Evolutionary conservation across 2,888 invertebrate genomes (phyloP), one percentile per base, ranked within the genome.

Genomic region (Cinara cedri): DNA sequence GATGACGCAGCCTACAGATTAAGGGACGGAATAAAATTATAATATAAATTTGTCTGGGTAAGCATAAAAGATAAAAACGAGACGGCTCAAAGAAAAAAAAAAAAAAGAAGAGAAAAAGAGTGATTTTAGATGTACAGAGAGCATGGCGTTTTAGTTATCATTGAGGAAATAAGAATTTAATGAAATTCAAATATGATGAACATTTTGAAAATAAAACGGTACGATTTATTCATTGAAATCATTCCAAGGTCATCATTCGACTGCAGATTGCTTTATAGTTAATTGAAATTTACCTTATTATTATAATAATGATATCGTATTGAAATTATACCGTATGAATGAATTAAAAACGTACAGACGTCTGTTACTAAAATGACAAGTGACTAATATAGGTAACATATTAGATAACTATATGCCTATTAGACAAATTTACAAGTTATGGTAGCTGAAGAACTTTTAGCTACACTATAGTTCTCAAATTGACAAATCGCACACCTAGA

Each of bases 41-140:
- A 78, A 78, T 78, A 78, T 68, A 78, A 68, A 78, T 78, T 78
- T 78, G 76, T 78, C 76, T 78, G 76, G 76, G 57, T 70, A 78
- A 68, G 68, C 68, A 78, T 68, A 68, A 66, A 68, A 68, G 57
- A 78, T 78, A 70, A 78, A 78, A 78, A 63, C 51, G 74, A 74
- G 74, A 74, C 51, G 74, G 34, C 62, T 72, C 72, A 62, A 19
- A 62, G 72, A 62, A 14, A 49, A 11, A 24, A 51, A 68, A 63
- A 65, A 55, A 55, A 21, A 24, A 26, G 26, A 70, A 55, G 34
- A 34, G 6, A 34, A 34, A 34, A 34, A 54, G 51, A 74, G 51
- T 63, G 51, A 63, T 74, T 74, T 63, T 54, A 21, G 51, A 63
- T 34, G 63, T 74, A 54, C 49, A 51, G 42, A 16, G 44, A 51